These are phyloP conservation scores for Molossus molossus DNA, from an alignment of 2,797 vertebrate genomes.

Conservation along the genomic window DNA sequence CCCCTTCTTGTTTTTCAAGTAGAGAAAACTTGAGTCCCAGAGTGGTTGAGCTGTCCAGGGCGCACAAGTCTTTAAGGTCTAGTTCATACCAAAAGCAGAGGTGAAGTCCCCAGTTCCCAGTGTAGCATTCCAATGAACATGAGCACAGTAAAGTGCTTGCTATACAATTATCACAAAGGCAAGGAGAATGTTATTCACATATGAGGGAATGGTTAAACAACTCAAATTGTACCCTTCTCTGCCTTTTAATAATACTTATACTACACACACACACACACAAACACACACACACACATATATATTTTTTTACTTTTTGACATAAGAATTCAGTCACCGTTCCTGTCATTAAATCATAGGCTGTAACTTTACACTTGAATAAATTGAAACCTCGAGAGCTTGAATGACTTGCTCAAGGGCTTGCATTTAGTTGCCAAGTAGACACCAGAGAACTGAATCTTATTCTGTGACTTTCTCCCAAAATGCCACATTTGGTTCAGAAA, in stretches of 20 bases:
- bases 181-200: neutral
- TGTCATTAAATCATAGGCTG: neutral
- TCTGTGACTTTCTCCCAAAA: neutral
- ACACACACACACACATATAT: neutral
- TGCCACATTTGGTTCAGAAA: neutral
- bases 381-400: neutral
- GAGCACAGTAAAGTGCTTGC: neutral
- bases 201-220: constrained; percentile 14
- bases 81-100: neutral
- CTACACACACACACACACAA: no score
- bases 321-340: constrained; percentile 12
- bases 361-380: neutral
- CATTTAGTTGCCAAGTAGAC: neutral
- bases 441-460: neutral
- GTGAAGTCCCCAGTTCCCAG: neutral
- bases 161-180: constrained; percentile 4
- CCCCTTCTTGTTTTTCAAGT: neutral
- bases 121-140: neutral
- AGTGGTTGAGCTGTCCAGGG: neutral
- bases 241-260: constrained; percentile 40
- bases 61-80: neutral
- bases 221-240: neutral
- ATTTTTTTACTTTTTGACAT: neutral
- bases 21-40: neutral
- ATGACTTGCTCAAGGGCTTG: neutral